Conservation (phyloP, 2,888 invertebrate species). For the Platycheirus albimanus region DNA sequence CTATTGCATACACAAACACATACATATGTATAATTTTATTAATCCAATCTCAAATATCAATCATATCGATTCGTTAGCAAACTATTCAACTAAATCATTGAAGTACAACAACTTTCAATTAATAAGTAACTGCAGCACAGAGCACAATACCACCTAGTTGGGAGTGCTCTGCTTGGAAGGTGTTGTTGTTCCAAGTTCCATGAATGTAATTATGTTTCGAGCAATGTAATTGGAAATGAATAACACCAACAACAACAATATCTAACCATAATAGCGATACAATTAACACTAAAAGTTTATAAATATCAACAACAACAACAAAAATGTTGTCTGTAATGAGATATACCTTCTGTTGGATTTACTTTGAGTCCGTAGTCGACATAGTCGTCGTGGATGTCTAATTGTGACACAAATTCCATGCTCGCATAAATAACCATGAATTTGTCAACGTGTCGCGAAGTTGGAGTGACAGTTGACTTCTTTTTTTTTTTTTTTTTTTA, state of each 20-base stretch:
- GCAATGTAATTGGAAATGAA: slow-evolving; percentile 17
- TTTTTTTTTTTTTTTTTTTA: slow-evolving; percentile 6
- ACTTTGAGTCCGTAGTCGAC: not conserved
- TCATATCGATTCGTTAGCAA: slow-evolving; percentile 9
- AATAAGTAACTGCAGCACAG: not conserved
- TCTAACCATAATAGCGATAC: slow-evolving; percentile 1
- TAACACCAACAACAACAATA: not conserved
- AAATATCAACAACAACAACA: slow-evolving; percentile 12
- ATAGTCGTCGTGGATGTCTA: slow-evolving; percentile 6
- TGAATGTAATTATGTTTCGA: slow-evolving; percentile 19
- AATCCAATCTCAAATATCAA: slow-evolving; percentile 16
- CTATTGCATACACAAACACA: not conserved
- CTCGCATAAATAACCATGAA: slow-evolving; percentile 28
- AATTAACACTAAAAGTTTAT: slow-evolving; percentile 19
- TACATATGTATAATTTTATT: too few relatives aligned
- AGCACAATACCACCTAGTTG: not conserved
- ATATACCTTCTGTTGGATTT: slow-evolving; percentile 5
- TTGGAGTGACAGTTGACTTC: slow-evolving; percentile 30
- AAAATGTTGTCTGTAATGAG: slow-evolving; percentile 6
- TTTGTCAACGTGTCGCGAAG: slow-evolving; percentile 2
- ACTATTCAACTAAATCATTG: slow-evolving; percentile 9
- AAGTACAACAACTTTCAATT: slow-evolving; percentile 11
- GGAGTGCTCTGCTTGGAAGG: not conserved
- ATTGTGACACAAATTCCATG: slow-evolving; percentile 26
- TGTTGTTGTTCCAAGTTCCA: not conserved